phyloP scores from a whole-genome alignment of 2,113 vertebrate species.

The Myrmecophaga tridactyla region DNA sequence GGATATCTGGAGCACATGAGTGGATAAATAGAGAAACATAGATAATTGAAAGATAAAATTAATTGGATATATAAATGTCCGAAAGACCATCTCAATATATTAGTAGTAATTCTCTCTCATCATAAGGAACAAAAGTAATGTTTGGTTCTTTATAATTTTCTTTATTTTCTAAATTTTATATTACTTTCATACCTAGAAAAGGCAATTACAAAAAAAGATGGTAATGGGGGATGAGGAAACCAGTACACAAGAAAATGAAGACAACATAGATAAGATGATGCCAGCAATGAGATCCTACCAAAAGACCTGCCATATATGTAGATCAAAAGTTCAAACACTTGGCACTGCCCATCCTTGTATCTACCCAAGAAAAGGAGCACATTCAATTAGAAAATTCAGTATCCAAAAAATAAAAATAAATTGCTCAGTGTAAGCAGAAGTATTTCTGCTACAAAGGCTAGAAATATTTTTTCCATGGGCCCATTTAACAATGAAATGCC shows the following conservation, averaged over 20 bases:
- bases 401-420: not conserved
- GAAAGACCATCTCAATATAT: not conserved
- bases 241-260: not conserved
- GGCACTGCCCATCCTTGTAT: not conserved
- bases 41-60: not conserved
- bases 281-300: not conserved
- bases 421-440: not conserved
- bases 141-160: constrained; percentile 2
- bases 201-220: not conserved
- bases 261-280: not conserved
- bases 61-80: not conserved
- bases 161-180: not conserved
- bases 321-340: not conserved
- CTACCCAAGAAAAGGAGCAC: not conserved
- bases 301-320: not conserved
- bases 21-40: not conserved
- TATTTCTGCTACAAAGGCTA: not conserved
- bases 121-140: not conserved
- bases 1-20: not conserved
- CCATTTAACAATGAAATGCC: not conserved
- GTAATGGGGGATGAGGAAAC: not conserved
- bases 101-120: not conserved
- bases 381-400: not conserved
- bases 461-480: not conserved
- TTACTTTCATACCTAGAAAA: not conserved